phyloP scores from a whole-genome alignment of 2,113 vertebrate genomes.

The Columbina picui region DNA sequence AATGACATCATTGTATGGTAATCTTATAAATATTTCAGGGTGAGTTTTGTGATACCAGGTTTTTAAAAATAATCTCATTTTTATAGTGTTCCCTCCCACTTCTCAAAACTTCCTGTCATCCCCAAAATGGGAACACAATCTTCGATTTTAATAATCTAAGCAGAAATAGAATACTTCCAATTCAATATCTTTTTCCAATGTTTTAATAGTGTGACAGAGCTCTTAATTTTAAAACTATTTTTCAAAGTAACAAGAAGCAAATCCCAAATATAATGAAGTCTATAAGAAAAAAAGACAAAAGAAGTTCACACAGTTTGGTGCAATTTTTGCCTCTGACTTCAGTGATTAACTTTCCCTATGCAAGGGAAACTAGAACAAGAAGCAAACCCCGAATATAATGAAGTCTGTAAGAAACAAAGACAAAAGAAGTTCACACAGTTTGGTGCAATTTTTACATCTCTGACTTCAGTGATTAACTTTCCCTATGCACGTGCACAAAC shows the following conservation, averaged over 20 bases:
- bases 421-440: background rate
- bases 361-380: no score
- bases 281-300: background rate
- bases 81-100: background rate
- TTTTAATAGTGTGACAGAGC: background rate
- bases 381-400: background rate
- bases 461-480: background rate
- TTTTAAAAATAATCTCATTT: background rate
- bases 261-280: background rate
- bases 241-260: background rate
- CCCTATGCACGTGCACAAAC: fast-evolving
- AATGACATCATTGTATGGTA: background rate
- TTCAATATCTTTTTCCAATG: background rate
- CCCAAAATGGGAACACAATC: background rate
- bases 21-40: background rate
- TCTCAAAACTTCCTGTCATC: background rate
- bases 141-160: background rate
- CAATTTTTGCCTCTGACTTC: background rate
- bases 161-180: background rate
- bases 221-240: background rate
- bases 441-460: background rate
- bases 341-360: background rate
- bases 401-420: background rate
- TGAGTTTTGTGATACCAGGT: background rate
- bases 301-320: background rate